A percentile compares a stretch with the other conserved stretches of the same genome.
Conservation (phyloP, 2,797 vertebrate species). For the Ptychobarbus kaznakovi region DNA sequence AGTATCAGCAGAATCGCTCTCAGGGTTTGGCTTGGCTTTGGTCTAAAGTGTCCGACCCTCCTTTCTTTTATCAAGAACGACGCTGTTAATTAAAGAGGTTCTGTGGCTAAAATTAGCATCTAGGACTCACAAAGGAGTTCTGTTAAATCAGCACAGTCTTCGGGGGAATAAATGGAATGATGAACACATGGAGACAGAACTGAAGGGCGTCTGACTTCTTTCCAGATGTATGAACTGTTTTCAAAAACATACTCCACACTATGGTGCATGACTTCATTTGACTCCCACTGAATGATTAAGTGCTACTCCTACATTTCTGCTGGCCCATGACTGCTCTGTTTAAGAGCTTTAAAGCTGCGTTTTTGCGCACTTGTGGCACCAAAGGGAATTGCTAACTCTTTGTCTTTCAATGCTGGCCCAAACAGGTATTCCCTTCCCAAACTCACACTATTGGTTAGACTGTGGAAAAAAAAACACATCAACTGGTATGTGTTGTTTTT, state of each 20-base stretch:
- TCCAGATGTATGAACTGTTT: constrained; percentile 31
- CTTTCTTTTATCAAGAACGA: constrained; percentile 25
- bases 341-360: neutral
- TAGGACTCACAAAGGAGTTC: constrained; percentile 17
- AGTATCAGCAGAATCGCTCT: constrained; percentile 18
- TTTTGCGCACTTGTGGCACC: neutral
- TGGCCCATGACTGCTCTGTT: neutral
- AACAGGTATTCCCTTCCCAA: neutral
- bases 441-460: neutral
- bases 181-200: constrained; percentile 32
- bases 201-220: constrained; percentile 19
- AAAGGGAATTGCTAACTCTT: neutral
- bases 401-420: neutral
- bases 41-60: constrained; percentile 24
- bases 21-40: neutral
- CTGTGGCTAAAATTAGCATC: constrained; percentile 25
- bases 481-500: constrained; percentile 21
- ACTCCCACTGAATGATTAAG: neutral
- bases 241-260: constrained; percentile 3
- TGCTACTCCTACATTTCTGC: neutral
- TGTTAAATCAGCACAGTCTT: constrained; percentile 31
- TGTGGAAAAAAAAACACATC: neutral
- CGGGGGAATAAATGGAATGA: neutral
- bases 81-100: constrained; percentile 28
- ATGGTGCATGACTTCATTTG: constrained; percentile 9